phyloP scores from a whole-genome alignment of 1,140 invertebrate species.

The Diabrotica undecimpunctata region DNA sequence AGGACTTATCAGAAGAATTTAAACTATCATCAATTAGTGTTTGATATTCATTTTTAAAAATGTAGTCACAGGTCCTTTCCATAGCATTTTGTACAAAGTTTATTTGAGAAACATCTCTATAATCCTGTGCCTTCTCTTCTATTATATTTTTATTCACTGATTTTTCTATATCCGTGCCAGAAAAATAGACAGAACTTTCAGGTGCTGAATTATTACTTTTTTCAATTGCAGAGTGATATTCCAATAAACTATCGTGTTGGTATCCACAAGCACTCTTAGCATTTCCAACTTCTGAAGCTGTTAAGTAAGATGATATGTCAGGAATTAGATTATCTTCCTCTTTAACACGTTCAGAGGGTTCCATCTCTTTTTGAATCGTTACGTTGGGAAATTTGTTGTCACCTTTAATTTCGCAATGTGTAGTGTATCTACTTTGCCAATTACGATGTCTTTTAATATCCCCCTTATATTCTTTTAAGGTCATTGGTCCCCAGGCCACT shows the following conservation, averaged over 20 bases:
- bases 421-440: not conserved
- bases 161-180: not conserved
- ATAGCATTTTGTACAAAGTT: not conserved
- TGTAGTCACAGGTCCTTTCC: not conserved
- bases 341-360: no score
- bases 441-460: constrained; percentile 3
- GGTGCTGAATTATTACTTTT: not conserved
- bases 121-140: not conserved
- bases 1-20: not conserved
- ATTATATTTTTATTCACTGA: not conserved
- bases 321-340: not conserved
- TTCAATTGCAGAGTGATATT: not conserved
- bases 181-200: not conserved
- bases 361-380: not conserved
- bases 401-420: not conserved
- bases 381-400: not conserved
- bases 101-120: not conserved
- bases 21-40: not conserved
- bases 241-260: not conserved
- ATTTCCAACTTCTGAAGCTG: constrained; percentile 1
- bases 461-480: constrained; percentile 5
- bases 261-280: not conserved
- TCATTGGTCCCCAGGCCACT: constrained; percentile 4
- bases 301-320: constrained; percentile 3
- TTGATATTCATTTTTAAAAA: not conserved